Evolutionary conservation across 2,888 invertebrate species (phyloP), one percentile per base, ranked within the genome.

Genomic region (Cheilosia variabilis): DNA sequence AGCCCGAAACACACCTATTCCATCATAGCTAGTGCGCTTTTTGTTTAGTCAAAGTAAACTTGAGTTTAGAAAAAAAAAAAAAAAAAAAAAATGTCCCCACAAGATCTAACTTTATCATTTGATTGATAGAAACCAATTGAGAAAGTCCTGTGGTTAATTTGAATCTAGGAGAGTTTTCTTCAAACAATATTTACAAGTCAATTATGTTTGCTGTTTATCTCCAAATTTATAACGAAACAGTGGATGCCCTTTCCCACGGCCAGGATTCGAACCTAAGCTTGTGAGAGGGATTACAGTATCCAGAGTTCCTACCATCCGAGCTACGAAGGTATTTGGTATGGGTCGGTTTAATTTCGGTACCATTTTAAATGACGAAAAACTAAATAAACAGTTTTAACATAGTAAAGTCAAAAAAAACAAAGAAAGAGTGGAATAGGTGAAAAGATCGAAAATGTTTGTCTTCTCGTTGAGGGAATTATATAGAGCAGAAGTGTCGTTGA

Each of bases 141-240:
- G 83, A 66, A 75, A 73, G 72, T 41, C 19, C 60, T 65, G 62
- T 72, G 58, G 68, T 37, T 41, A 45, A 6, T 6, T 50, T 79
- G 76, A 15, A 58, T 87, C 41, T 82, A 77, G 86, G 82, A 82
- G 69, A n/a, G 2, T 22, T 86, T 86, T 77, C 77, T 78, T 87
- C 77, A 78, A 82, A 65, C 69, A 82, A 5, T 71, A 53, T 53
- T 75, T 47, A 71, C n/a, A 50, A 9, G 17, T 19, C 47, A 52
- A 73, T 27, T 43, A 62, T 55, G 66, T 58, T 60, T 69, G 87
- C 82, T 82, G 78, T 78, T 82, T 53, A 31, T 37, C 78, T 78
- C 78, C 73, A 78, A 22, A 53, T 69, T 77, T 17, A 37, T 27
- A 65, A 62, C 55, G 60, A 76, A 24, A 22, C 2, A 69, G 1